These are phyloP conservation scores for Drosophila erecta DNA, from an alignment of 1,140 invertebrate genomes.

Conservation along the genomic window DNA sequence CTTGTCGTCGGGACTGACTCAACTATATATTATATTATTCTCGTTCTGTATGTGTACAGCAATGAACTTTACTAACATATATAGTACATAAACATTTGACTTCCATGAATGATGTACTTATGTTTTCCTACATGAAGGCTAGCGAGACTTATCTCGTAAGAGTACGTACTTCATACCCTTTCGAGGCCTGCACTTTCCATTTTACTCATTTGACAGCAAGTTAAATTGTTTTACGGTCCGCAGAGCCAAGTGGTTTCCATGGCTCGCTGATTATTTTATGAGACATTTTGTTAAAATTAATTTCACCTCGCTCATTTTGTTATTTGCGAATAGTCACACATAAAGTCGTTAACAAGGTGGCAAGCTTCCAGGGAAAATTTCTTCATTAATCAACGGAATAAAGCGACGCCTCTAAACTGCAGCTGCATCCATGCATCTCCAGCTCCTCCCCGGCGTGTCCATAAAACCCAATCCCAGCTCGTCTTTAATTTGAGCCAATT, in stretches of 20 bases:
- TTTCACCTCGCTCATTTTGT: constrained; percentile 35
- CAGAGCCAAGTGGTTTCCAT: background rate
- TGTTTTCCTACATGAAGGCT: too few species aligned
- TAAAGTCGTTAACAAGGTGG: constrained; percentile 55
- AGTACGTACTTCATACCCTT: constrained; percentile 1
- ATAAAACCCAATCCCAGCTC: constrained; percentile 18
- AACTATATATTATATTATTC: too few species aligned
- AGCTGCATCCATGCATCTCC: background rate
- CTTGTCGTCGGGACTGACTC: too few species aligned
- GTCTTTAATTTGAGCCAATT: constrained; percentile 63
- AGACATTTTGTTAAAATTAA: constrained; percentile 60
- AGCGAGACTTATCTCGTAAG: too few species aligned
- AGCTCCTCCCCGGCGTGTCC: background rate
- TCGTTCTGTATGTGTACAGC: too few species aligned
- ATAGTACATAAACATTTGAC: too few species aligned
- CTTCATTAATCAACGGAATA: constrained; percentile 67
- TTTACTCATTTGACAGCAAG: constrained; percentile 1
- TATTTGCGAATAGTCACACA: constrained; percentile 28
- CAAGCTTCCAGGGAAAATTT: constrained; percentile 44
- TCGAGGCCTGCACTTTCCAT: constrained; percentile 19
- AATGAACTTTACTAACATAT: too few species aligned
- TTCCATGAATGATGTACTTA: too few species aligned
- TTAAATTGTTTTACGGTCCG: background rate
- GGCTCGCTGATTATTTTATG: constrained; percentile 50
- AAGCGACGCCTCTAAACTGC: constrained; percentile 24